A percentile compares a stretch with the other conserved stretches of the same genome.
Evolutionary conservation across 2,888 invertebrate species (phyloP).

Genomic region (Cloeon dipterum): DNA sequence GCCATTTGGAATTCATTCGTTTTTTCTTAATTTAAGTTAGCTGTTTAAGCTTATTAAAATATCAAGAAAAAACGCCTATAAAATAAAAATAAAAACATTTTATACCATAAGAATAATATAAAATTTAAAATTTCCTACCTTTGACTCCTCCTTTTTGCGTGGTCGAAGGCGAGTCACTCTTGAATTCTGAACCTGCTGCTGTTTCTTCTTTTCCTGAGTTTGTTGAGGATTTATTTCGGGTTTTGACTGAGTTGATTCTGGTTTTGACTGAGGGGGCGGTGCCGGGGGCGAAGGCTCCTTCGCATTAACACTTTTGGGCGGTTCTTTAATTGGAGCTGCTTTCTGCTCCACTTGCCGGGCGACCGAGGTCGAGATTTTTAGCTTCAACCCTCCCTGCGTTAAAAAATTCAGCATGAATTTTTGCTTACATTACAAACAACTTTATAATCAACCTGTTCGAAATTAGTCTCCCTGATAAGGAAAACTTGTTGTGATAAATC

Average conservation of each 20-base stretch:
- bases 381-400: conserved; percentile 22
- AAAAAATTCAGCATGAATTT: no score
- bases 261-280: background rate
- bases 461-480: conserved; percentile 24
- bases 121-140: conserved; percentile 1
- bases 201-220: background rate
- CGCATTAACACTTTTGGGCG: no score
- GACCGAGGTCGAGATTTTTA: conserved; percentile 24
- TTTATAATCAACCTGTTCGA: conserved; percentile 23
- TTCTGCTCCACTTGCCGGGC: conserved; percentile 9
- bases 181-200: background rate
- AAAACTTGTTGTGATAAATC: conserved; percentile 21
- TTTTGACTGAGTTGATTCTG: background rate
- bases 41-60: no score
- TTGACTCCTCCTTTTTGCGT: background rate
- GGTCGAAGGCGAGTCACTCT: background rate
- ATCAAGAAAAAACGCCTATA: no score
- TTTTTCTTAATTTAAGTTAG: no score
- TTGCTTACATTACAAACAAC: no score
- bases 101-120: no score
- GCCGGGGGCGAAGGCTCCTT: background rate
- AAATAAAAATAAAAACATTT: no score
- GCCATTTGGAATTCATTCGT: no score
- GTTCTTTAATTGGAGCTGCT: background rate
- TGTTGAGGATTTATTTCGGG: background rate